These are phyloP conservation scores for Orchestia grillus DNA, from an alignment of 1,140 invertebrate genomes.

Conservation along the genomic window DNA sequence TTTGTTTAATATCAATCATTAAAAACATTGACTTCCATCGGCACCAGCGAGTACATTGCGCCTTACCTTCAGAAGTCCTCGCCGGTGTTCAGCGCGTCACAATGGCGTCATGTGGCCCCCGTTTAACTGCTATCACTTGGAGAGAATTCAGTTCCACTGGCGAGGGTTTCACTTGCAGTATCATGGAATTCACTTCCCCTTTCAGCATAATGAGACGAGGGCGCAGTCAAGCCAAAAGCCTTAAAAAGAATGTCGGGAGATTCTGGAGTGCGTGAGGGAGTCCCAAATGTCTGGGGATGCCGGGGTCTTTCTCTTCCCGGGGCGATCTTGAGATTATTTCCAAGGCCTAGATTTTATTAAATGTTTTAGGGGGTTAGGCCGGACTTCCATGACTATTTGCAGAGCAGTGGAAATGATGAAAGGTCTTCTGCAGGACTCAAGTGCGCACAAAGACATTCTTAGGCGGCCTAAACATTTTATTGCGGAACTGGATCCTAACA, in stretches of 20 bases:
- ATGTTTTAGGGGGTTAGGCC: neutral
- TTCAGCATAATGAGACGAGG: constrained; percentile 16
- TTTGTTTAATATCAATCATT: neutral
- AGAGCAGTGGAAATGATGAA: neutral
- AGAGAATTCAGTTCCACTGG: constrained; percentile 11
- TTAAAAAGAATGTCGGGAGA: neutral
- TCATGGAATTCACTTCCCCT: constrained; percentile 32
- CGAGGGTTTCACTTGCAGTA: neutral
- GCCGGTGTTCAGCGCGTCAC: neutral
- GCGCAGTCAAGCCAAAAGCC: neutral
- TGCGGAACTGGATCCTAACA: neutral
- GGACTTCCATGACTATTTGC: neutral
- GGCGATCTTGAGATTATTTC: neutral
- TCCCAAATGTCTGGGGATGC: neutral
- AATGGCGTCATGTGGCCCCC: neutral
- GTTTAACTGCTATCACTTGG: neutral
- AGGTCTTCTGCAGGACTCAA: neutral
- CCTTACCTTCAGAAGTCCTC: neutral
- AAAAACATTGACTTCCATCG: neutral
- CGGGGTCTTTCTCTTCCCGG: neutral
- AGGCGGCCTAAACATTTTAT: neutral
- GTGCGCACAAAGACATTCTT: neutral
- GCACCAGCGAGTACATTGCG: neutral
- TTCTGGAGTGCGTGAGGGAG: neutral
- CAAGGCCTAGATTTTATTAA: neutral